Evolutionary conservation across 2,888 invertebrate genomes (phyloP).

Genomic region (Leptinotarsa tumamoca): DNA sequence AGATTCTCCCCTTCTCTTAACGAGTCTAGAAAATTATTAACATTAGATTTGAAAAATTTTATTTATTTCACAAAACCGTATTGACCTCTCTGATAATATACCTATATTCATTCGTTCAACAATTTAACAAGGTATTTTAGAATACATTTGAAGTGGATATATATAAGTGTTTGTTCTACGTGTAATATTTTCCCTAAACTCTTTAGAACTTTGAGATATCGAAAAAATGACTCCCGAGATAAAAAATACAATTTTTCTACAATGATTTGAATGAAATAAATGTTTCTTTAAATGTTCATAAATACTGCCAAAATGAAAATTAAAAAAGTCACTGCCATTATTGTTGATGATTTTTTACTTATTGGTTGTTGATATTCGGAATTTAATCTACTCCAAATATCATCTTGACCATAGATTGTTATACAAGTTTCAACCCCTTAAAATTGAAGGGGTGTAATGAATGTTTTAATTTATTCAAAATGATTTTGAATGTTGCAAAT

Average conservation of each 20-base stretch:
- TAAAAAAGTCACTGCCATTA: conserved; percentile 46
- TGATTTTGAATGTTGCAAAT: conserved; percentile 20
- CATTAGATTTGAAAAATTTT: no score
- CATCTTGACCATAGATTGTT: conserved; percentile 13
- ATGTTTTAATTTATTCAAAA: conserved; percentile 21
- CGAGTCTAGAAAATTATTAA: no score
- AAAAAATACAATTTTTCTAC: conserved; percentile 32
- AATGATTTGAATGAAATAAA: conserved; percentile 20
- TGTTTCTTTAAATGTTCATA: conserved; percentile 13
- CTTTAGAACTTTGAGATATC: conserved; percentile 29
- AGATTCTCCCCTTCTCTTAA: no score
- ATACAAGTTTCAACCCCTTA: conserved; percentile 2
- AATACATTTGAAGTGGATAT: not conserved
- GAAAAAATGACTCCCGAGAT: conserved; percentile 20
- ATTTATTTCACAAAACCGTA: no score
- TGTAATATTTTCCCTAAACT: not conserved
- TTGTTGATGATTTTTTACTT: conserved; percentile 45
- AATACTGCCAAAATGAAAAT: conserved; percentile 46
- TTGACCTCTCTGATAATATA: no score
- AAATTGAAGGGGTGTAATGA: conserved; percentile 11
- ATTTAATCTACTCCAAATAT: conserved; percentile 16
- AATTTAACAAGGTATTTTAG: not conserved
- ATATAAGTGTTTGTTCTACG: not conserved
- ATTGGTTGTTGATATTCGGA: conserved; percentile 27
- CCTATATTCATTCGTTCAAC: not conserved